Evolutionary conservation across 64 coral and sea anemone genomes (phyloP).

Genomic region (Cladopsammia gracilis): DNA sequence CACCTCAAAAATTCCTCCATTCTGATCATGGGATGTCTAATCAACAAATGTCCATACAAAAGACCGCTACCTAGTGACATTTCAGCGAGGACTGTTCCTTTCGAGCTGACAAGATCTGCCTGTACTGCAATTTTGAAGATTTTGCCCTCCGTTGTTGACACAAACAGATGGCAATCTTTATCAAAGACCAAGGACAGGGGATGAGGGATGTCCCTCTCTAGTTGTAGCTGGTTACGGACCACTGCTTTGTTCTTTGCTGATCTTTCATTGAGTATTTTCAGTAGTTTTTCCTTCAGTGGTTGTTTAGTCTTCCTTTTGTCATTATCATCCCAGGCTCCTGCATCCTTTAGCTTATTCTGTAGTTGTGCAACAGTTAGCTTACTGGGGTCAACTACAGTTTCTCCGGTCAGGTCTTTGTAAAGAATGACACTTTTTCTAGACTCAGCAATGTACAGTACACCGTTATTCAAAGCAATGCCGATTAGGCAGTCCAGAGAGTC

Average conservation of each 20-base stretch:
- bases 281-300: constrained; percentile 25
- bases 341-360: constrained; percentile 42
- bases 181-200: constrained; percentile 29
- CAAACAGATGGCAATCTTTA: constrained; percentile 38
- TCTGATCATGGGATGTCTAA: constrained; percentile 54
- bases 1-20: constrained; percentile 39
- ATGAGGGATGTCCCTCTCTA: constrained; percentile 34
- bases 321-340: constrained; percentile 37
- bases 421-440: constrained; percentile 54
- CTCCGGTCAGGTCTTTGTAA: constrained; percentile 55
- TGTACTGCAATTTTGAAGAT: constrained; percentile 38
- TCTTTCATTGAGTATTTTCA: constrained; percentile 34
- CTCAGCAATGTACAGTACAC: constrained; percentile 61
- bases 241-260: constrained; percentile 23
- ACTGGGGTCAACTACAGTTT: constrained; percentile 54
- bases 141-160: constrained; percentile 48
- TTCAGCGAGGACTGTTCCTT: constrained; percentile 42
- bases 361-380: constrained; percentile 57
- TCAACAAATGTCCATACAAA: constrained; percentile 54
- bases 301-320: constrained; percentile 20
- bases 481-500: constrained; percentile 57
- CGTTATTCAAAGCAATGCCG: constrained; percentile 36
- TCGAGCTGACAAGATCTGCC: constrained; percentile 57
- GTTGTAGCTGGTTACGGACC: constrained; percentile 37
- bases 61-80: constrained; percentile 41